phyloP scores from a whole-genome alignment of 2,888 invertebrate genomes.

The Drosophila kuntzei region DNA sequence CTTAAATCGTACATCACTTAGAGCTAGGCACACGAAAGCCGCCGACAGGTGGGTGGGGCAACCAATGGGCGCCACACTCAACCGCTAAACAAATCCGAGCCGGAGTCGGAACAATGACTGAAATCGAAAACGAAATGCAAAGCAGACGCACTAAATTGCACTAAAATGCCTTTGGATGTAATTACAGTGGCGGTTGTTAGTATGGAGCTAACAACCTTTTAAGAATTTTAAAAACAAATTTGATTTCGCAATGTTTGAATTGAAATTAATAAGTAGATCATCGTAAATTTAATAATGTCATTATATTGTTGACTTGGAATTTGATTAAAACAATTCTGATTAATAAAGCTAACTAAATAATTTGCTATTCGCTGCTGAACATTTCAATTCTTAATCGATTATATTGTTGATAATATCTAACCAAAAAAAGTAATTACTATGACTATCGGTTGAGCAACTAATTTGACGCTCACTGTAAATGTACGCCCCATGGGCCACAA shows the following conservation, averaged over 20 bases:
- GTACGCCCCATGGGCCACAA: constrained; percentile 43
- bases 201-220: constrained; percentile 26
- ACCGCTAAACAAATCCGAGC: not conserved
- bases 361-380: constrained; percentile 3
- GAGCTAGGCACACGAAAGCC: constrained; percentile 3
- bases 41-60: constrained; percentile 62
- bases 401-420: constrained; percentile 33
- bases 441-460: constrained; percentile 34
- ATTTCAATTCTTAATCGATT: constrained; percentile 17
- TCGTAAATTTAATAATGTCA: not conserved
- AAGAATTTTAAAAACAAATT: not conserved
- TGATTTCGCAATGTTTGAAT: not conserved
- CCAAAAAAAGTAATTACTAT: too few relatives aligned
- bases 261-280: not conserved
- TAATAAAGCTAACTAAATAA: not conserved
- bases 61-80: constrained; percentile 28
- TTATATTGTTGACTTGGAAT: not conserved
- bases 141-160: constrained; percentile 27
- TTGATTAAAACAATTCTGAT: not conserved
- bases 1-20: constrained; percentile 3
- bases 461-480: constrained; percentile 62
- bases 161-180: constrained; percentile 14
- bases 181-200: constrained; percentile 37
- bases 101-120: constrained; percentile 50
- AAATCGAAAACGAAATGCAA: constrained; percentile 65